Conservation (phyloP, 2,113 vertebrate genomes). For the Saccopteryx leptura region DNA sequence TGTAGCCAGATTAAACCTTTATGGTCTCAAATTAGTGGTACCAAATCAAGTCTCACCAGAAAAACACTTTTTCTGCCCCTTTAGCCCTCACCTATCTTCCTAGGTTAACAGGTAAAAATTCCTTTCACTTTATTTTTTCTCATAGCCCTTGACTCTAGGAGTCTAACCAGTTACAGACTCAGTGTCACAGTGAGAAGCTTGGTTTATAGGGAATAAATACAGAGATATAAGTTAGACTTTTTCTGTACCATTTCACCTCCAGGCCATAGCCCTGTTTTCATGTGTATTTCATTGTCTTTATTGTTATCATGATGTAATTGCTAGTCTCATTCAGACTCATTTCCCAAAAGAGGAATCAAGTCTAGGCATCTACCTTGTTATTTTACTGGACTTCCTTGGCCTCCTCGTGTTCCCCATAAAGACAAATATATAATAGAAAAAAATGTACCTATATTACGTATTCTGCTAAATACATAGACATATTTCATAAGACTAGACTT, state of each 20-base stretch:
- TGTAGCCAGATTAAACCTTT: background rate
- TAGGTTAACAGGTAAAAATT: background rate
- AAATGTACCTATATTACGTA: background rate
- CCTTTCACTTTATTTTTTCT: background rate
- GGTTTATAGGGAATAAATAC: background rate
- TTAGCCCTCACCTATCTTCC: background rate
- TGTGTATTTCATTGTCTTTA: background rate
- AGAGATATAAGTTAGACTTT: background rate
- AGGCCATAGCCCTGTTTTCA: background rate
- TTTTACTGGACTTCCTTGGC: background rate
- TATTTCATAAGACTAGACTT: background rate
- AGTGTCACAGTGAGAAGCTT: background rate
- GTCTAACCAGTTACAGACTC: background rate
- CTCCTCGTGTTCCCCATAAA: background rate
- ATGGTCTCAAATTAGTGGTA: background rate
- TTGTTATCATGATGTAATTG: background rate
- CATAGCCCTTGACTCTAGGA: background rate
- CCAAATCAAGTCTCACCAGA: background rate
- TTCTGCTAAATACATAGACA: background rate
- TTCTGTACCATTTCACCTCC: background rate
- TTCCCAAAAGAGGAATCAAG: constrained; percentile 36
- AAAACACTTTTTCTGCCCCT: background rate
- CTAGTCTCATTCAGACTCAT: background rate
- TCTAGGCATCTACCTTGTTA: background rate
- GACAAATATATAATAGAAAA: background rate